Evolutionary conservation across 1,140 invertebrate species (phyloP), one percentile per base, ranked within the genome.

Genomic region (Bombus waltoni): DNA sequence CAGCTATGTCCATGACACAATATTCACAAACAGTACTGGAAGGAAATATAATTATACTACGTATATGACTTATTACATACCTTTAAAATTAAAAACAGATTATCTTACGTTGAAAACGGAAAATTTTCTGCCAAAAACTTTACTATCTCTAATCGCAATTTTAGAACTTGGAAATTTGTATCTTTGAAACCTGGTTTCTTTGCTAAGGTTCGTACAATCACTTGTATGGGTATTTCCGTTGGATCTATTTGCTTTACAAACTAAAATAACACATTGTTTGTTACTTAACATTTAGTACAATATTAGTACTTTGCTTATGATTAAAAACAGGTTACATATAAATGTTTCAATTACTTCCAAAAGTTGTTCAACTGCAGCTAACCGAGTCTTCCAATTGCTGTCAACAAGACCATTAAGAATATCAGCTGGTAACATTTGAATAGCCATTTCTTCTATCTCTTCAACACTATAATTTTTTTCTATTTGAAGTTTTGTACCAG

Each of bases 101-200:
- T 44, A 57, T 95, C 95, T 95, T 95, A 97, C 95, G 95, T 96
- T 3, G 97, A 97, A 88, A 98, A 96, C 2, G 96, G 95, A 89
- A 97, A 97, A 91, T 97, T 98, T 93, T 98, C 97, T 0, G 97
- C 97, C 32, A 99, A 95, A 83, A 96, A 96, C 90, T 97, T 97
- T 13, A 98, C 96, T 22, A 97, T 96, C 88, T 99, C 98, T 18
- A 99, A 93, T 89, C 97, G 97, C 4, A 97, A 94, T 93, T 98
- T 98, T n/a, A 98, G 94, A 22, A 98, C 98, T 96, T 99, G 98
- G 86, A 99, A 98, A 95, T 99, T 99, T 77, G 97, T 99, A 90
- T 99, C 98, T 92, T 98, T 99, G 0, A 99, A 96, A 9, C 98
- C 98, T 1, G 98, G 98, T 94, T 98, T 99, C 89, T 97, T 98